Percentiles rank a stretch among this genome's conserved stretches.
Evolutionary conservation across 2,888 invertebrate species (phyloP).

Genomic region (Tethea ocularis): DNA sequence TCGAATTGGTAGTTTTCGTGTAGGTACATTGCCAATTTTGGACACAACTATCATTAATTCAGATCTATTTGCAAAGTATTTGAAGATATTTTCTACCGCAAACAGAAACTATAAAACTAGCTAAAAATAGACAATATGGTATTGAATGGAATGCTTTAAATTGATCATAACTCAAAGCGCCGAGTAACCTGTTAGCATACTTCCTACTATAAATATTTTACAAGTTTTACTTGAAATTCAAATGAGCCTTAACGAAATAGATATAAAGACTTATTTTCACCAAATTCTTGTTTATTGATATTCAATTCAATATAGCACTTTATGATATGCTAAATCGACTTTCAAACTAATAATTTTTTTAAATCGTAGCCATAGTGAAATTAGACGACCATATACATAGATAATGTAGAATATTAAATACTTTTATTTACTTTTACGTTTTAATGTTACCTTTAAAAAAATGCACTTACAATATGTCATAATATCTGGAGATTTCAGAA

Average conservation of each 20-base stretch:
- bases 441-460: too few relatives aligned
- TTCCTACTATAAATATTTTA: conserved; percentile 49
- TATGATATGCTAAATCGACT: conserved; percentile 1
- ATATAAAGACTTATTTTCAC: background rate
- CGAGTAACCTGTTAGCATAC: conserved; percentile 43
- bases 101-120: background rate
- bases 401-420: too few relatives aligned
- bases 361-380: background rate
- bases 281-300: background rate
- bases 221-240: conserved; percentile 1
- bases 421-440: too few relatives aligned
- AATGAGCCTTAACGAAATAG: background rate
- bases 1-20: too few relatives aligned
- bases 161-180: conserved; percentile 33
- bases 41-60: too few relatives aligned
- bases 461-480: too few relatives aligned
- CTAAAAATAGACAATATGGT: background rate
- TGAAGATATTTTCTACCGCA: too few relatives aligned
- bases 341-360: conserved; percentile 3
- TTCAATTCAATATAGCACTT: background rate
- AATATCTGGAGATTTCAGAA: too few relatives aligned
- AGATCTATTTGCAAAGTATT: too few relatives aligned
- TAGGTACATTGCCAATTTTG: too few relatives aligned
- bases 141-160: conserved; percentile 34
- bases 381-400: background rate